These are phyloP conservation scores for Gryllus longicercus DNA, from an alignment of 2,888 invertebrate species.

Conservation along the genomic window DNA sequence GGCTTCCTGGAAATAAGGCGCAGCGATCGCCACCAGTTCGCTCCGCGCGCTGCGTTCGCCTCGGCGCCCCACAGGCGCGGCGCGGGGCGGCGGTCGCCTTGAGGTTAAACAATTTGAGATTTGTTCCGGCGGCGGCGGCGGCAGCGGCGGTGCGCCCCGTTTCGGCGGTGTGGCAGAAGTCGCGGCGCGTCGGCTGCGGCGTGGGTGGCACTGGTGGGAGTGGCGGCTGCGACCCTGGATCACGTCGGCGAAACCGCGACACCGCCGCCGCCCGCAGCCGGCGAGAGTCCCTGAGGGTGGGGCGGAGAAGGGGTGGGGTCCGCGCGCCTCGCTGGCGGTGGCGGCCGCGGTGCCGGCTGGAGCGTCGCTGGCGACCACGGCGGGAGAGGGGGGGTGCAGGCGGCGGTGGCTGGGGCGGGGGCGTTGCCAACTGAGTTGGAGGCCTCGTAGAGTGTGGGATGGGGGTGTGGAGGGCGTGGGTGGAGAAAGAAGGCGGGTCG, in stretches of 20 bases:
- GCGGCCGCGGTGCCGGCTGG: neutral
- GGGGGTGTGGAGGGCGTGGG: neutral
- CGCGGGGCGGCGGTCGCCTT: too few relatives aligned
- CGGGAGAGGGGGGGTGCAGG: neutral
- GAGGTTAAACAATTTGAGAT: too few relatives aligned
- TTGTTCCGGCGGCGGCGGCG: too few relatives aligned
- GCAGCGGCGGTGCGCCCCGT: too few relatives aligned
- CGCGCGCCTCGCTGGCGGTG: neutral
- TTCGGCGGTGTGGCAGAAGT: too few relatives aligned
- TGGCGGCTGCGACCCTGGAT: neutral
- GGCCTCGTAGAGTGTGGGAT: too few relatives aligned
- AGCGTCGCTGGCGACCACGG: neutral
- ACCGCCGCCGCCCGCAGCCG: neutral
- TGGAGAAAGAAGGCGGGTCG: neutral
- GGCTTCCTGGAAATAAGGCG: neutral
- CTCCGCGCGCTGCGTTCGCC: too few relatives aligned
- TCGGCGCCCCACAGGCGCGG: neutral
- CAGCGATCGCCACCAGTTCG: too few relatives aligned
- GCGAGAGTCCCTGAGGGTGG: too few relatives aligned
- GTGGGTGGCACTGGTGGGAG: too few relatives aligned
- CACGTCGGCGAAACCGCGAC: neutral
- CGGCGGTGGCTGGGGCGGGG: neutral
- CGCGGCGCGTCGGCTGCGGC: too few relatives aligned
- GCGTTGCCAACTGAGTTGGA: neutral
- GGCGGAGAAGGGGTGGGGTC: too few relatives aligned